phyloP scores from a whole-genome alignment of 35 echinoderm and acorn worm species.

The Ophioderma brevispina region DNA sequence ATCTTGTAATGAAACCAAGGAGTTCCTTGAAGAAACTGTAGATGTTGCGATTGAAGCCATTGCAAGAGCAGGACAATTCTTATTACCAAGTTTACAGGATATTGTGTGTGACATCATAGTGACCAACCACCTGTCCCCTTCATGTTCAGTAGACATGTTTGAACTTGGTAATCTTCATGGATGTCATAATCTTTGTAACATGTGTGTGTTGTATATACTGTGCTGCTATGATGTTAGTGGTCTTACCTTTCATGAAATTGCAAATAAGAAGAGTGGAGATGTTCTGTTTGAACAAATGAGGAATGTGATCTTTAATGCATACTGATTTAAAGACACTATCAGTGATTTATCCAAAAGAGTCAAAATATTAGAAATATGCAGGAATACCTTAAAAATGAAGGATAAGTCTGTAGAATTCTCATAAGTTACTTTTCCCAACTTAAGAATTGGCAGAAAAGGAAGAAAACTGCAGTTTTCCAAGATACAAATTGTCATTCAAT shows the following conservation, averaged over 20 bases:
- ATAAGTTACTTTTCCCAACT: too few relatives aligned
- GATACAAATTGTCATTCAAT: too few relatives aligned
- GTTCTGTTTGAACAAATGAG: not conserved
- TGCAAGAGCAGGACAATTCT: constrained; percentile 9
- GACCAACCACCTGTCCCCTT: not conserved
- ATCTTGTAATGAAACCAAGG: not conserved
- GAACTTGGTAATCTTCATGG: not conserved
- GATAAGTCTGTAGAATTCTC: too few relatives aligned
- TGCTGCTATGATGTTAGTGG: not conserved
- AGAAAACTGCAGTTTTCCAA: too few relatives aligned
- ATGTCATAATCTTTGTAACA: not conserved
- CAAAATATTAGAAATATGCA: too few relatives aligned
- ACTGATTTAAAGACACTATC: too few relatives aligned
- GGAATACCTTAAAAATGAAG: too few relatives aligned
- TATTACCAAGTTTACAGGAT: constrained; percentile 6
- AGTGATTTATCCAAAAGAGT: too few relatives aligned
- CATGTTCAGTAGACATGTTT: not conserved
- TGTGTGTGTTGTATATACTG: constrained; percentile 25
- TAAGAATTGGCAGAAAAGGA: too few relatives aligned
- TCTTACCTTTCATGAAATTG: not conserved
- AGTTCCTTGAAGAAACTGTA: not conserved
- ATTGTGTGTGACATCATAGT: constrained; percentile 2
- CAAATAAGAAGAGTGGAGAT: not conserved
- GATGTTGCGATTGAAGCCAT: constrained; percentile 4
- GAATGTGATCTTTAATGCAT: not conserved